Base-by-base conservation (phyloP, 2,888 invertebrate genomes). In the Gastracanthus pulcherrimus region DNA sequence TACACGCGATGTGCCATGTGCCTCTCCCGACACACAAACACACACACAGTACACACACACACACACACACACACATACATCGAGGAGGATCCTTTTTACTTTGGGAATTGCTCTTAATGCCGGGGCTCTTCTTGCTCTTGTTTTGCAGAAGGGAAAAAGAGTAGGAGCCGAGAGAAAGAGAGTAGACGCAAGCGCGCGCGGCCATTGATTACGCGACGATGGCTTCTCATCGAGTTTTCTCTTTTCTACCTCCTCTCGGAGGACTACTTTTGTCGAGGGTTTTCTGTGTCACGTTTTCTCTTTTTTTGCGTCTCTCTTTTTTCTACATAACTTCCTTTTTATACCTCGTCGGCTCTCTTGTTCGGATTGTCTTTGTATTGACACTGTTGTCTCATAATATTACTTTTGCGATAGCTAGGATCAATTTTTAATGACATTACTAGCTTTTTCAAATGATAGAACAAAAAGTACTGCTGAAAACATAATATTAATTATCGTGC, bases 131-230 rank as follows among this genome's bases (percentile, higher is more conserved):
- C 23, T 45, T 69, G 60, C 29, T 23, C 23, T 45, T 69, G 60
- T 60, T 60, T 48, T 23, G 11, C 16, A 5, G 13, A n/a, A 9
- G 31, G 9, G 38, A 41, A 3, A 26, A 11, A 55, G 70, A 70
- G 26, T 19, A 51, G n/a, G 38, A 7, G 38, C 3, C 38, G 38
- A 13, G 58, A 16, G 55, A 41, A 13, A 41, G 55, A 23, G 4
- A 58, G 31, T 3, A 29, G 29, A n/a, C 13, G 62, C 31, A 11
- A 23, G 45, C 45, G 34, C 7, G 34, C 38, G 34, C 16, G 16
- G 45, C 74, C 74, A 80, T 80, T 74, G 67, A 79, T 79, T 79
- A 72, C 66, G 72, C 31, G 51, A 66, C 79, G 66, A 74, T 80
- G 38, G 74, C 58, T 67, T 45, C 41, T 64, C 70, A 78, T 78